A percentile compares a stretch with the other conserved stretches of the same genome.
Evolutionary conservation across 53 echinoderm and acorn worm species (phyloP).

Genomic region (Henricia sp.): DNA sequence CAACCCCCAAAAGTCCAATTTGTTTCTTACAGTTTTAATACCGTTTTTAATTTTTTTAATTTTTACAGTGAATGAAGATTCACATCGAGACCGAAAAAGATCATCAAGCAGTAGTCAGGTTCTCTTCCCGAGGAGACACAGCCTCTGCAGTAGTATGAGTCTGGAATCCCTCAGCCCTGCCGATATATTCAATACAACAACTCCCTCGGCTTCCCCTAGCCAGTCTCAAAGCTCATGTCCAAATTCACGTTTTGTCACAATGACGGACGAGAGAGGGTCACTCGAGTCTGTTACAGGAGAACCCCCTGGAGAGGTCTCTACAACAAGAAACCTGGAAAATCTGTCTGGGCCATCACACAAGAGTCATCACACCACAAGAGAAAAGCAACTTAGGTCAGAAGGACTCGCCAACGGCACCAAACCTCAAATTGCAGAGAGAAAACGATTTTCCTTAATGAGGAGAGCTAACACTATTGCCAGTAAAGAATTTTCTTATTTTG

Average conservation of each 20-base stretch:
- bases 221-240: neutral
- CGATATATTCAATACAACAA: neutral
- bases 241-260: neutral
- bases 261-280: conserved; percentile 21
- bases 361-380: conserved; percentile 75
- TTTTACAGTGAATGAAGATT: conserved; percentile 18
- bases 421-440: neutral
- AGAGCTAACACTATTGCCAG: conserved; percentile 7
- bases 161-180: conserved; percentile 32
- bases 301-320: conserved; percentile 65
- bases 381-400: neutral
- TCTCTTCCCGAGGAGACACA: conserved; percentile 32
- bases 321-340: conserved; percentile 73
- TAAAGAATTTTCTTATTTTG: neutral
- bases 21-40: neutral
- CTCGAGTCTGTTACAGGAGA: neutral
- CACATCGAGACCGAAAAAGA: conserved; percentile 10
- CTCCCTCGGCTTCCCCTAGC: conserved; percentile 20
- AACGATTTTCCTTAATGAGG: neutral
- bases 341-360: conserved; percentile 87
- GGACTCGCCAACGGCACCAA: neutral
- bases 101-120: conserved; percentile 25
- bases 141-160: conserved; percentile 24
- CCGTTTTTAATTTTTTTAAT: neutral
- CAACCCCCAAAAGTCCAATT: too few relatives aligned